phyloP scores from a whole-genome alignment of 2,797 vertebrate genomes.

The Hyperoplus immaculatus region DNA sequence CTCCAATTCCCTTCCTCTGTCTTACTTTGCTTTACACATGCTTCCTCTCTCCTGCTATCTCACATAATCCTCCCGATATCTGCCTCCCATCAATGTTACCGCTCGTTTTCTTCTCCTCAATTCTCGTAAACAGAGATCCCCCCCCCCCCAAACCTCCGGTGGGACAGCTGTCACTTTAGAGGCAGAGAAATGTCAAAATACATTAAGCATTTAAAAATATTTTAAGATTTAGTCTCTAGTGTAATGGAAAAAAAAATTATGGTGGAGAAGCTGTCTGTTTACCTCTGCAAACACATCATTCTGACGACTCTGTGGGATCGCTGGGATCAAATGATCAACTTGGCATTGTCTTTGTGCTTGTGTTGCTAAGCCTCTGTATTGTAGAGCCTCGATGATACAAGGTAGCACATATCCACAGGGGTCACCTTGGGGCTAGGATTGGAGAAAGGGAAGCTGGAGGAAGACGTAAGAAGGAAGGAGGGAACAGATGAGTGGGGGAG shows the following conservation, averaged over 20 bases:
- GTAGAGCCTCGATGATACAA: constrained; percentile 34
- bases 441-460: constrained; percentile 34
- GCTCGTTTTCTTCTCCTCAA: background rate
- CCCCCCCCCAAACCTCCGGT: background rate
- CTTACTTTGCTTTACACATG: constrained; percentile 8
- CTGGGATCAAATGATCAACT: constrained; percentile 49
- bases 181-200: constrained; percentile 15
- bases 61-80: background rate
- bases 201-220: constrained; percentile 14
- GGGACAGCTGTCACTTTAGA: constrained; percentile 21
- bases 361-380: constrained; percentile 18
- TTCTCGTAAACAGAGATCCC: constrained; percentile 35
- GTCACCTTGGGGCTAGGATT: constrained; percentile 74
- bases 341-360: constrained; percentile 45
- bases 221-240: background rate
- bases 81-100: background rate
- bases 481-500: constrained; percentile 17
- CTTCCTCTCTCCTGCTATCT: constrained; percentile 19
- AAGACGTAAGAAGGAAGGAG: constrained; percentile 21
- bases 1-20: constrained; percentile 29
- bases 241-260: background rate
- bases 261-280: constrained; percentile 35
- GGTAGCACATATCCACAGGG: constrained; percentile 44
- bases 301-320: constrained; percentile 32
- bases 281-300: constrained; percentile 24